Percentiles rank a stretch among this genome's conserved stretches.
phyloP scores from a whole-genome alignment of 2,797 vertebrate species.

The Hapalemur alaotrensis region DNA sequence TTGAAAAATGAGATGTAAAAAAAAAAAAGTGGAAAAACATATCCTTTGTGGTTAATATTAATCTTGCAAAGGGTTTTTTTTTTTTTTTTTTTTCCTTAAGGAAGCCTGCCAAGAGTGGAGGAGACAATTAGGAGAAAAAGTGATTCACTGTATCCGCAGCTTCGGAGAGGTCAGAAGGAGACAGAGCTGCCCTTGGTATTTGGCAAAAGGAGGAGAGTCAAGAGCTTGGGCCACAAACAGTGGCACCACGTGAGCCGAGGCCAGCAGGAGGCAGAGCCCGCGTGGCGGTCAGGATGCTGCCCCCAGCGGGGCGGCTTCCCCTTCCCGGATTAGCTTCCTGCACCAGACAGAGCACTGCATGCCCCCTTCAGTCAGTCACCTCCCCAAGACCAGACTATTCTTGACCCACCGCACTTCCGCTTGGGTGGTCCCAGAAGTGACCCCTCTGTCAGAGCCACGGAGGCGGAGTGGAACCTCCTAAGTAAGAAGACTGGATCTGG shows the following conservation, averaged over 20 bases:
- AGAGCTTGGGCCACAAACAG: not conserved
- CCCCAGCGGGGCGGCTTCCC: not conserved
- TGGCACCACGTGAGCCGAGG: fast-evolving
- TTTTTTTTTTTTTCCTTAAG: not conserved
- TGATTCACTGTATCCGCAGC: not conserved
- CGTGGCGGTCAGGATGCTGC: not conserved
- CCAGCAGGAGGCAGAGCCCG: not conserved
- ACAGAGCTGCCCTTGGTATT: not conserved
- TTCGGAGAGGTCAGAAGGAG: not conserved
- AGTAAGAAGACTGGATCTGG: not conserved
- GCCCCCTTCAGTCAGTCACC: not conserved
- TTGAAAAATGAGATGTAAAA: constrained; percentile 18
- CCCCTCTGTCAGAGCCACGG: not conserved
- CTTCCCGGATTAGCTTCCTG: not conserved
- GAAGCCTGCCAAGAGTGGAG: constrained; percentile 12
- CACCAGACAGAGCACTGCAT: not conserved
- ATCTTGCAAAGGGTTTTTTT: constrained; percentile 18
- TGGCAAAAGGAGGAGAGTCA: not conserved
- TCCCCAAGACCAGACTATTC: not conserved
- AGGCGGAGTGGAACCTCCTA: not conserved
- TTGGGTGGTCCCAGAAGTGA: not conserved
- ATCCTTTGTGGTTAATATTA: constrained; percentile 34
- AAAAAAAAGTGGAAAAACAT: not conserved
- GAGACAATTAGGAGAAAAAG: not conserved
- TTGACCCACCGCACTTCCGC: not conserved